phyloP scores from a whole-genome alignment of 2,888 invertebrate genomes.

The Trisateles emortualis region DNA sequence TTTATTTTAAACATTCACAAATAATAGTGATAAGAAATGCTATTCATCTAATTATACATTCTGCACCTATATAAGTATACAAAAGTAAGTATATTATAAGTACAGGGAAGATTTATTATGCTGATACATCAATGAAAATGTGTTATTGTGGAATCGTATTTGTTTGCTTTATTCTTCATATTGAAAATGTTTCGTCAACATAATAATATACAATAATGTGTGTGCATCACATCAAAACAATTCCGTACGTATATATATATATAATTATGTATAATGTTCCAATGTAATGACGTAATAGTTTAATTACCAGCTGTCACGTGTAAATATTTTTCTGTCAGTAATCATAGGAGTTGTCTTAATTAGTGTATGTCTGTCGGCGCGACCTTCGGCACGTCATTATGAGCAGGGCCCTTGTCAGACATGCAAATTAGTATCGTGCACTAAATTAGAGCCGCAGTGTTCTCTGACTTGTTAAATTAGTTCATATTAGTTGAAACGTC shows the following conservation, averaged over 20 bases:
- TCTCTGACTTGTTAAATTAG: conserved; percentile 30
- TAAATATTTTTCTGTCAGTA: conserved; percentile 43
- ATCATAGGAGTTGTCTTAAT: conserved; percentile 59
- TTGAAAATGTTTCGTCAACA: too few relatives aligned
- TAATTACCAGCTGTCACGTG: conserved; percentile 50
- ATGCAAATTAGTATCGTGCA: conserved; percentile 57
- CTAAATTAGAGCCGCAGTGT: conserved; percentile 34
- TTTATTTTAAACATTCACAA: background rate
- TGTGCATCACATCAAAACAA: background rate
- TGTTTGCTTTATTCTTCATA: too few relatives aligned
- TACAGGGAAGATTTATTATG: too few relatives aligned
- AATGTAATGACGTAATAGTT: too few relatives aligned
- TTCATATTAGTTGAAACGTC: conserved; percentile 26
- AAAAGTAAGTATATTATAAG: too few relatives aligned
- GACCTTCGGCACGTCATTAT: conserved; percentile 59
- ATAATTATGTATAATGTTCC: too few relatives aligned
- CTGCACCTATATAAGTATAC: too few relatives aligned
- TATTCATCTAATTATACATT: too few relatives aligned
- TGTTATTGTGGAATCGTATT: too few relatives aligned
- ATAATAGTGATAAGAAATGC: background rate
- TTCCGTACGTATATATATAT: background rate
- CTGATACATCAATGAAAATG: too few relatives aligned
- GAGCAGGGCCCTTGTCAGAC: conserved; percentile 56
- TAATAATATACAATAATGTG: too few relatives aligned
- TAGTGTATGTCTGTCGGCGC: conserved; percentile 51